Percentiles rank a stretch among this genome's conserved stretches.
phyloP scores from a whole-genome alignment of 1,140 invertebrate genomes.

The Harpegnathos saltator region DNA sequence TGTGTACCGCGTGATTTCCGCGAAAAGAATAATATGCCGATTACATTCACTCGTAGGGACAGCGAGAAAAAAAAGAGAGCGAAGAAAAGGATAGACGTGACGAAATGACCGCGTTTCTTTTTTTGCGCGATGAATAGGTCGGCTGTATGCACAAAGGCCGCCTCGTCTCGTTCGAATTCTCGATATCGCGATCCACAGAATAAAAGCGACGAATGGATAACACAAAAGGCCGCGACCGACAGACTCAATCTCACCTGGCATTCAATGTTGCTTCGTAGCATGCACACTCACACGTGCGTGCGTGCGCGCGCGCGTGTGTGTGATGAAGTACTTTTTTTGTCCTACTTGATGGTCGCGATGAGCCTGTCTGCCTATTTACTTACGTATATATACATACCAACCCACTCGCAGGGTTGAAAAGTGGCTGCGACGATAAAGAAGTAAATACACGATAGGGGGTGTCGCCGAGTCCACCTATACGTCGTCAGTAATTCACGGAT shows the following conservation, averaged over 20 bases:
- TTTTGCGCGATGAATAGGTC: slow-evolving; percentile 28
- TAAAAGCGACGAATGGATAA: slow-evolving; percentile 24
- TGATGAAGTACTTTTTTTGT: neutral
- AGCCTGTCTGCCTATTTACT: too few species aligned
- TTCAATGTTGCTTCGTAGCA: slow-evolving; percentile 5
- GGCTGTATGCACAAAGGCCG: slow-evolving; percentile 3
- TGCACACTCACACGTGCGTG: too few species aligned
- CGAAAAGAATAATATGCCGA: neutral
- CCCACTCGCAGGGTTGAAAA: slow-evolving; percentile 6
- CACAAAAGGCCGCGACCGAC: slow-evolving; percentile 5
- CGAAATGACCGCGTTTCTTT: neutral
- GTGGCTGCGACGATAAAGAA: slow-evolving; percentile 34
- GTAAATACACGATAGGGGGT: neutral
- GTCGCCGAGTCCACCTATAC: slow-evolving; percentile 11
- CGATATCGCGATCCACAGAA: slow-evolving; percentile 23
- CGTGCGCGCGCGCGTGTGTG: too few species aligned
- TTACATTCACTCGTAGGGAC: neutral
- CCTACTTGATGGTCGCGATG: neutral
- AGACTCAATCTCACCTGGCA: slow-evolving; percentile 24
- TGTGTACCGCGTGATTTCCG: neutral
- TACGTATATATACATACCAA: too few species aligned
- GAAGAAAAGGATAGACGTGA: too few species aligned
- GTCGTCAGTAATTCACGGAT: slow-evolving; percentile 28
- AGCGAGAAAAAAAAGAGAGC: neutral
- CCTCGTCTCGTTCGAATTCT: slow-evolving; percentile 32